A percentile compares a stretch with the other conserved stretches of the same genome.
phyloP scores from a whole-genome alignment of 30 jellyfish, hydroid and myxozoan species.

The Aurelia sp. region DNA sequence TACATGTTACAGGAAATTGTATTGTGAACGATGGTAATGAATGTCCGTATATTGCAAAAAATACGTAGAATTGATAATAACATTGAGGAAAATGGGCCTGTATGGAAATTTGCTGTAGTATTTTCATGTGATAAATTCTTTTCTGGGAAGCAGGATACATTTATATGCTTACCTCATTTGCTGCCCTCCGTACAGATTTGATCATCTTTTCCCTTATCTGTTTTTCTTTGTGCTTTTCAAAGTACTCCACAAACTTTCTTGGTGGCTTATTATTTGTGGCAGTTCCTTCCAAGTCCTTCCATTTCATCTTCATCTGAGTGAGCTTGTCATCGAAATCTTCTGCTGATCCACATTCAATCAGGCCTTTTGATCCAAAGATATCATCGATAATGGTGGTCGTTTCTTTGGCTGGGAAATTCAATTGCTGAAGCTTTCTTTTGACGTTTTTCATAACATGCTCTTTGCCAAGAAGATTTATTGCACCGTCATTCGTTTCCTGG shows the following conservation, averaged over 20 bases:
- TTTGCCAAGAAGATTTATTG: constrained; percentile 7
- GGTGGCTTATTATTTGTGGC: constrained; percentile 11
- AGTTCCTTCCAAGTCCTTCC: neutral
- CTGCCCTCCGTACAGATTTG: neutral
- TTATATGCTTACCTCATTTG: neutral
- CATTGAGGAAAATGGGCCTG: too few relatives aligned
- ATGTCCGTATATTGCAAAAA: too few relatives aligned
- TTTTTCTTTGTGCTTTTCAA: constrained; percentile 5
- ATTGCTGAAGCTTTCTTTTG: neutral
- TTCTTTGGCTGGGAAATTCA: neutral
- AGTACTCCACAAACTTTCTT: constrained; percentile 15
- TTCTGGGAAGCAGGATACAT: too few relatives aligned
- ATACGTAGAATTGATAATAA: too few relatives aligned
- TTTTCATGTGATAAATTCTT: too few relatives aligned
- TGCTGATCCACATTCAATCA: neutral
- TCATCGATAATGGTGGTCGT: neutral
- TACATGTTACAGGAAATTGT: too few relatives aligned
- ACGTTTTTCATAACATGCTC: constrained; percentile 12
- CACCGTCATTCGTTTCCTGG: neutral
- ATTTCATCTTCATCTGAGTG: neutral
- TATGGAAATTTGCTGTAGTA: too few relatives aligned
- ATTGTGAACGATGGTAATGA: too few relatives aligned
- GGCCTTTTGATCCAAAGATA: neutral
- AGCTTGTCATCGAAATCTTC: neutral
- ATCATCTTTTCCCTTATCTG: neutral